Conservation (phyloP, 2,797 vertebrate genomes). For the Anguilla megastoma region DNA sequence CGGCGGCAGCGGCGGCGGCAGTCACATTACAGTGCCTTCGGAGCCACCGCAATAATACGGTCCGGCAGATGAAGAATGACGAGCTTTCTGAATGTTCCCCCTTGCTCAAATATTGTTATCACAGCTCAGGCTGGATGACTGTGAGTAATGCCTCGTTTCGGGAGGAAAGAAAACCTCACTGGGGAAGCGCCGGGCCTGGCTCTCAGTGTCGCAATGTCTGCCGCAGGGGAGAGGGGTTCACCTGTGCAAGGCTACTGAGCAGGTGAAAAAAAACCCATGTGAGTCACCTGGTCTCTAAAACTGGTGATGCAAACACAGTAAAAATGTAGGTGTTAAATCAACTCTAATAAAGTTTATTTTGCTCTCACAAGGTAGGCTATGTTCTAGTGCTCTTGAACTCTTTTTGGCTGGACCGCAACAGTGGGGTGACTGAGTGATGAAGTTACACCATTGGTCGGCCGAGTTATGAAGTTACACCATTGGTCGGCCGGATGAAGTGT, state of each 20-base stretch:
- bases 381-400: too few species aligned
- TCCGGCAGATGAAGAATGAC: constrained; percentile 54
- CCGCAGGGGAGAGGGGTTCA: not conserved
- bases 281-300: not conserved
- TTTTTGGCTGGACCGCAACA: too few species aligned
- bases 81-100: constrained; percentile 41
- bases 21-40: constrained; percentile 30
- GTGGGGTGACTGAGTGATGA: too few species aligned
- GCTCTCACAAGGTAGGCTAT: not conserved
- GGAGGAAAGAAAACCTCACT: not conserved
- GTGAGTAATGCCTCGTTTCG: constrained; percentile 32
- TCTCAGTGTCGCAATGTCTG: not conserved
- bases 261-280: too few species aligned
- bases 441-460: too few species aligned
- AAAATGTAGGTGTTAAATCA: not conserved
- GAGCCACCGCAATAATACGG: constrained; percentile 61
- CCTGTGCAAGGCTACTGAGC: not conserved
- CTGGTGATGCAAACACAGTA: not conserved
- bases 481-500: too few species aligned
- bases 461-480: too few species aligned
- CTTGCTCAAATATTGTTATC: constrained; percentile 40
- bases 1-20: constrained; percentile 33
- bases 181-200: not conserved
- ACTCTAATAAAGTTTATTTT: not conserved
- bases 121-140: constrained; percentile 32